Conservation (phyloP, 2,113 vertebrate genomes). For the Ptyas mucosa region DNA sequence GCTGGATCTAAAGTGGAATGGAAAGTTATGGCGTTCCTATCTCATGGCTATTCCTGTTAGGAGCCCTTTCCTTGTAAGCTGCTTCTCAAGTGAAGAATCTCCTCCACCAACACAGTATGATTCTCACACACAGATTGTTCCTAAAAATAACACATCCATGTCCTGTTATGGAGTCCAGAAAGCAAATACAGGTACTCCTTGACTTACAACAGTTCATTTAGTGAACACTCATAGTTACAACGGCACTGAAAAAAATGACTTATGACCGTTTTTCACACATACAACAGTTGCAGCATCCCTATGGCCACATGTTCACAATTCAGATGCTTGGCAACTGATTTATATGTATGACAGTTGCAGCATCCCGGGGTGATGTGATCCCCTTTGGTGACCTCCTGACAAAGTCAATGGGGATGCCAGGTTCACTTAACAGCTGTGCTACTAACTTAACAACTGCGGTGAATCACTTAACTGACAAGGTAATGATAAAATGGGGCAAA, state of each 20-base stretch:
- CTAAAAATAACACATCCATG: not conserved
- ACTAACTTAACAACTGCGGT: not conserved
- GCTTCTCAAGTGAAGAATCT: too few relatives aligned
- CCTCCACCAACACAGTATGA: not conserved
- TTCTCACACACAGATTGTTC: not conserved
- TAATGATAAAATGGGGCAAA: not conserved
- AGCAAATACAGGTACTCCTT: not conserved
- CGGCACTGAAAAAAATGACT: not conserved
- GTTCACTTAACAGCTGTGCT: not conserved
- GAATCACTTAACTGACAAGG: not conserved
- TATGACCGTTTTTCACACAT: not conserved
- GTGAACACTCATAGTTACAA: not conserved
- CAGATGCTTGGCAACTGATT: not conserved
- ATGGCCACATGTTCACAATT: not conserved
- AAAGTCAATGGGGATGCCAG: not conserved
- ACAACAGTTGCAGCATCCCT: fast-evolving
- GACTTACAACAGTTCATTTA: not conserved
- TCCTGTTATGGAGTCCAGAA: not conserved
- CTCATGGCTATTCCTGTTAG: not conserved
- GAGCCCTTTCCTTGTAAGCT: too few relatives aligned
- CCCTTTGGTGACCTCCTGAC: not conserved
- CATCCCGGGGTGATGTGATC: not conserved
- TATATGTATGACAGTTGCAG: not conserved
- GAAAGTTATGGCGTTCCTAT: not conserved
- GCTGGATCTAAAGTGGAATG: not conserved